Evolutionary conservation across 37 sponge, comb jelly and placozoan genomes (phyloP).

Genomic region (Agelas oroides): DNA sequence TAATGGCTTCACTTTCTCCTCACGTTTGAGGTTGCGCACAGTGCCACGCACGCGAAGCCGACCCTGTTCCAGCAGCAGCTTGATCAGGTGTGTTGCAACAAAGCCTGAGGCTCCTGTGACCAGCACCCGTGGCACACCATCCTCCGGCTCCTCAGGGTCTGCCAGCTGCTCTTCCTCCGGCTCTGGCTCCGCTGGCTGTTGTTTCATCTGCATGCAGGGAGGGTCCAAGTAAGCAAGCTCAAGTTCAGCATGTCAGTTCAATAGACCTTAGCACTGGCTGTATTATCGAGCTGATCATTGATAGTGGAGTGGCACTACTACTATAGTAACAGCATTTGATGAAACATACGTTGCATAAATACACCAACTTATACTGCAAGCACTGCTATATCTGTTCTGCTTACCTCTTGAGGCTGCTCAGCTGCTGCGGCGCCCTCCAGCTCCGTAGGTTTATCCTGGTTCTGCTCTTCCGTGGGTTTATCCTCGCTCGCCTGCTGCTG

Average conservation of each 20-base stretch:
- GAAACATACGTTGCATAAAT: no score
- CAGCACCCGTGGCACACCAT: conserved; percentile 62
- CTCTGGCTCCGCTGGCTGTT: conserved; percentile 1
- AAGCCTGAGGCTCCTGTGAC: conserved; percentile 95
- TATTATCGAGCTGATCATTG: no score
- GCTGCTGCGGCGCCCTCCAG: no score
- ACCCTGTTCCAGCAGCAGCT: conserved; percentile 72
- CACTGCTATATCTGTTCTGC: no score
- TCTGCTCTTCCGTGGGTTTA: not conserved
- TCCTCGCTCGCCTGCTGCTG: not conserved
- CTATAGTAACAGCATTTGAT: no score
- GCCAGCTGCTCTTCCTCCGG: conserved; percentile 19
- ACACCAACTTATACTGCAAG: no score
- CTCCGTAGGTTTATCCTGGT: no score
- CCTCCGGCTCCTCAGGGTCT: conserved; percentile 28
- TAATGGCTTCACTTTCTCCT: conserved; percentile 76
- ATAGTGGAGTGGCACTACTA: no score
- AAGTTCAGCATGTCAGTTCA: no score
- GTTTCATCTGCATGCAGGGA: not conserved
- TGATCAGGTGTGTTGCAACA: conserved; percentile 79
- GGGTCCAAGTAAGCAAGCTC: no score
- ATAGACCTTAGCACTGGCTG: no score
- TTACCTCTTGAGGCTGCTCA: no score
- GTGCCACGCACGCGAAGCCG: conserved; percentile 81
- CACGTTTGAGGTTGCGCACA: conserved; percentile 71